These are phyloP conservation scores for Chaetoderma sp. DNA, from an alignment of 2,888 invertebrate species.

Conservation along the genomic window DNA sequence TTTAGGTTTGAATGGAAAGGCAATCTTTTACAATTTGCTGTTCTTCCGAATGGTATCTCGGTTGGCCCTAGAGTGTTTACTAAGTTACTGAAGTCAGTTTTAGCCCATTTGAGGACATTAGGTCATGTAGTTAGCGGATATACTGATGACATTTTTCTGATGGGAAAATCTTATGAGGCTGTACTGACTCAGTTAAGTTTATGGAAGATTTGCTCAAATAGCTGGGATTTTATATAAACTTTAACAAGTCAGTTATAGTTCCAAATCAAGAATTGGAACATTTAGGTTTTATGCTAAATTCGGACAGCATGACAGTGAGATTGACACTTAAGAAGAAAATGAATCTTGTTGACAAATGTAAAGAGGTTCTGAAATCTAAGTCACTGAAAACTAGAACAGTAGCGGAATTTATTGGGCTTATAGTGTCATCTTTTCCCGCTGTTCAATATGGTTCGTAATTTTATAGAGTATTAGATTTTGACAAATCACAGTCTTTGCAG, in stretches of 20 bases:
- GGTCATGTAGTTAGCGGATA: conserved; percentile 7
- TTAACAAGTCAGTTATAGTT: conserved; percentile 21
- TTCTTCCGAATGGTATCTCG: conserved; percentile 30
- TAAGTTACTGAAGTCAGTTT: background rate
- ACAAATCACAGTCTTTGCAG: conserved; percentile 26
- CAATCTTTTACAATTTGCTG: conserved; percentile 17
- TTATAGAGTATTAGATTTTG: conserved; percentile 32
- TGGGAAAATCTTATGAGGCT: conserved; percentile 9
- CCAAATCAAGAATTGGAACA: conserved; percentile 5
- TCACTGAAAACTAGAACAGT: conserved; percentile 19
- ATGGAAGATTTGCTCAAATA: conserved; percentile 12
- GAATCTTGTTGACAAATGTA: conserved; percentile 13
- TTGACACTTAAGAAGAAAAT: conserved; percentile 15
- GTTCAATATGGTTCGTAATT: conserved; percentile 31
- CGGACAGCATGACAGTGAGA: conserved; percentile 14
- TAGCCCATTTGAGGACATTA: background rate
- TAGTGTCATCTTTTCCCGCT: conserved; percentile 29
- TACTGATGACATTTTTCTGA: conserved; percentile 28
- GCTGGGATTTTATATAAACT: conserved; percentile 25
- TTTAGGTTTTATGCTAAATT: background rate
- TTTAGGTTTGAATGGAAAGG: conserved; percentile 29
- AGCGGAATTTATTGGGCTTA: conserved; percentile 27
- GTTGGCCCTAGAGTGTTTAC: background rate
- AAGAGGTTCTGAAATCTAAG: conserved; percentile 7
- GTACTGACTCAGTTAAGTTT: conserved; percentile 12